Evolutionary conservation across 2,113 vertebrate species (phyloP).

Genomic region (Grus americana): DNA sequence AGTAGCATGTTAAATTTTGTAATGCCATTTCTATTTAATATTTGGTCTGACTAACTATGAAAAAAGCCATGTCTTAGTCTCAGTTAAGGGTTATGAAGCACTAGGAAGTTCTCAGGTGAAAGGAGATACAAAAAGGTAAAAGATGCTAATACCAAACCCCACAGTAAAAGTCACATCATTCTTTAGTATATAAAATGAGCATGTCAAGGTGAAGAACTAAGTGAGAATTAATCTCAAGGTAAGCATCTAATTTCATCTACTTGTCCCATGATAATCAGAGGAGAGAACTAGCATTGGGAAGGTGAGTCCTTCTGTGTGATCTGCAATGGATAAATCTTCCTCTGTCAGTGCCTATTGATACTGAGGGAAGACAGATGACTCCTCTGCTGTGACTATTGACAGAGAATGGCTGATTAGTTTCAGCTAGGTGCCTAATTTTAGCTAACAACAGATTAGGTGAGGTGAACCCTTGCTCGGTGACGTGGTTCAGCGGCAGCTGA

Average conservation of each 20-base stretch:
- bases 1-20: background rate
- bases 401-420: background rate
- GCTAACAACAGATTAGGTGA: background rate
- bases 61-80: background rate
- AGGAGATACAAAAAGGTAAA: background rate
- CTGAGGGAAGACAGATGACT: background rate
- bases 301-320: background rate
- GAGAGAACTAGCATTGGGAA: background rate
- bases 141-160: background rate
- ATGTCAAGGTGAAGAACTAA: background rate
- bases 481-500: no score
- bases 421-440: background rate
- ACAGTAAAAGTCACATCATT: background rate
- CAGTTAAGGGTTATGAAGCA: background rate
- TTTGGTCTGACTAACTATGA: background rate
- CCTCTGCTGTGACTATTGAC: background rate
- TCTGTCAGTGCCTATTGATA: background rate
- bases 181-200: background rate
- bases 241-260: background rate
- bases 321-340: background rate
- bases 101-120: background rate
- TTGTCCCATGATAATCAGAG: background rate
- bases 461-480: background rate
- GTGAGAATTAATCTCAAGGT: background rate
- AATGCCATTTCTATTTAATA: background rate